Base-by-base conservation (phyloP, 2,888 invertebrate genomes). In the Parnassius orleans region DNA sequence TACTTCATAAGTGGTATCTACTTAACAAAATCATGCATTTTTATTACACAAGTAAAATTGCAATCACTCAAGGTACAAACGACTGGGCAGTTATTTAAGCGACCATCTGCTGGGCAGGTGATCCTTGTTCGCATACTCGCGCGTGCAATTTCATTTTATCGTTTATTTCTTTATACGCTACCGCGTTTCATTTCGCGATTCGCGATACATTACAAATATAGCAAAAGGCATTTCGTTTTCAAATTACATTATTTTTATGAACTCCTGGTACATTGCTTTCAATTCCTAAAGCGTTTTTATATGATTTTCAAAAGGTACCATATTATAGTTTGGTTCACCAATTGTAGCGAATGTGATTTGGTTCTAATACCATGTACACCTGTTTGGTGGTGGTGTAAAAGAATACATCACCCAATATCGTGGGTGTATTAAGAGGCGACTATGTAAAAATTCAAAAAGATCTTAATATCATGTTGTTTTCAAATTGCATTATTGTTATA, bases 31-130 rank as follows among this genome's bases (percentile, higher is more conserved):
- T 58, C 44, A 24, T 58, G 44, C 51, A 44, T 52, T 48, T 59
- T 41, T 41, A 5, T 33, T 7, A 33, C 7, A 33, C 33, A 48
- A 53, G 54, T 60, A 50, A 54, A 55, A 55, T 60, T 55, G 50
- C 55, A 55, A 55, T 55, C 60, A 55, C 50, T 50, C 43, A 43
- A 43, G 19, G 43, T 12, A 14, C 48, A 50, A 54, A 52, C 42
- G 46, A 53, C 46, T 47, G 59, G 46, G 48, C 11, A 48, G 48
- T 48, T 48, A 48, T 48, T 51, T 43, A 12, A 12, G 47, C 43
- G 12, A 19, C 60, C 60, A 60, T 60, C 60, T 60, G 60, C 60
- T n/a, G 19, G 55, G 33, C 60, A 60, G 60, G 60, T 60, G 60
- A 55, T n/a, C 51, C 43, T 10, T 5, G 43, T 9, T 15, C 50